Conservation (phyloP, 2,113 vertebrate genomes). For the Saccopteryx bilineata region DNA sequence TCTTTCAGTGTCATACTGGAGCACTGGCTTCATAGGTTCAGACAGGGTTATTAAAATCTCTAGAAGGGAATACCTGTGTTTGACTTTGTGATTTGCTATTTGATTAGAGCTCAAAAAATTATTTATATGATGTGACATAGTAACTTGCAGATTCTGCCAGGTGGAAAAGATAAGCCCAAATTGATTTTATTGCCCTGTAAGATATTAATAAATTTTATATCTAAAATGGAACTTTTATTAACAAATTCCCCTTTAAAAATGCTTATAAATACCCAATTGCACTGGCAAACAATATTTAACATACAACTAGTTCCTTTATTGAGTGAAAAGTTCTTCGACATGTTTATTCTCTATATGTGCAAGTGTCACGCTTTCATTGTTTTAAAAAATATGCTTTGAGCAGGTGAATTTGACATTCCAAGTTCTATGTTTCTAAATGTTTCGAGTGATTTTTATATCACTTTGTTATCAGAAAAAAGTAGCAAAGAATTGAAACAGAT, state of each 20-base stretch:
- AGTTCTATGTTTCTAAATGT: background rate
- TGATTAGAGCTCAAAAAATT: background rate
- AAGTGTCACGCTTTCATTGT: background rate
- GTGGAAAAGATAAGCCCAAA: background rate
- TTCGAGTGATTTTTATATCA: background rate
- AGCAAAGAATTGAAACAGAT: background rate
- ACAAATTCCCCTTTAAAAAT: background rate
- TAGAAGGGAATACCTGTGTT: background rate
- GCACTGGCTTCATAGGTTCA: background rate
- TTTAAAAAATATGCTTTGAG: background rate
- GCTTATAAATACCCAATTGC: background rate
- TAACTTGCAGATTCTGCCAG: background rate
- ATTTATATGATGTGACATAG: background rate
- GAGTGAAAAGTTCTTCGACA: background rate
- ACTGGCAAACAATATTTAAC: background rate
- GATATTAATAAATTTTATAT: background rate
- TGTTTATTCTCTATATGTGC: background rate
- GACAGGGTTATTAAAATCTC: background rate
- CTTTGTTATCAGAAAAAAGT: background rate
- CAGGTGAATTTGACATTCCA: background rate
- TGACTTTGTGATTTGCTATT: background rate
- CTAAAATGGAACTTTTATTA: background rate
- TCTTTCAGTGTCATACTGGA: background rate
- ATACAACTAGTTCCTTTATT: background rate
- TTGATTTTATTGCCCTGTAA: background rate